Evolutionary conservation across 2,888 invertebrate genomes (phyloP).

Genomic region (Micoletzkya japonica): DNA sequence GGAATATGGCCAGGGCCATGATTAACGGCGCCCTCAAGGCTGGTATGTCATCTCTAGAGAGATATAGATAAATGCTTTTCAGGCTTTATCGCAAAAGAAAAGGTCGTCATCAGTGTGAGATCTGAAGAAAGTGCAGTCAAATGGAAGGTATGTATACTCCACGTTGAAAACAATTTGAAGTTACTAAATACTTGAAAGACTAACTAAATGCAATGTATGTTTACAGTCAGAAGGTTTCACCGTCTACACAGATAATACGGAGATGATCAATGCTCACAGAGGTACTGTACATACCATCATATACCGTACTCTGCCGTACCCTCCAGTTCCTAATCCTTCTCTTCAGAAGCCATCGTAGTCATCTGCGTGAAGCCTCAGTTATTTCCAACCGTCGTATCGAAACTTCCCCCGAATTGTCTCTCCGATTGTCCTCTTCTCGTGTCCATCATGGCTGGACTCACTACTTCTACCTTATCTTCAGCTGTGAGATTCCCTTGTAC

Average conservation of each 20-base stretch:
- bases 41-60: constrained; percentile 72
- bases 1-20: constrained; percentile 88
- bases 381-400: constrained; percentile 33
- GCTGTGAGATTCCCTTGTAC: constrained; percentile 26
- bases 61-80: no score
- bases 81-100: not conserved
- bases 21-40: constrained; percentile 76
- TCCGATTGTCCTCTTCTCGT: constrained; percentile 71
- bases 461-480: constrained; percentile 70
- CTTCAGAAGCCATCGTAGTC: constrained; percentile 78
- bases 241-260: not conserved
- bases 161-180: no score
- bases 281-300: not conserved
- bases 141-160: not conserved
- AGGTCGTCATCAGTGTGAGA: not conserved
- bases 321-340: not conserved
- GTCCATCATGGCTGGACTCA: constrained; percentile 82
- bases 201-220: no score
- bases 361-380: constrained; percentile 81
- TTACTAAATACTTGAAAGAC: no score
- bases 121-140: not conserved
- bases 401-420: constrained; percentile 22
- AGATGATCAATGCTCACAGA: no score
- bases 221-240: not conserved
- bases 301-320: constrained; percentile 34